Percentiles rank a stretch among this genome's conserved stretches.
Evolutionary conservation across 2,113 vertebrate genomes (phyloP).

Genomic region (Lethenteron reissneri): DNA sequence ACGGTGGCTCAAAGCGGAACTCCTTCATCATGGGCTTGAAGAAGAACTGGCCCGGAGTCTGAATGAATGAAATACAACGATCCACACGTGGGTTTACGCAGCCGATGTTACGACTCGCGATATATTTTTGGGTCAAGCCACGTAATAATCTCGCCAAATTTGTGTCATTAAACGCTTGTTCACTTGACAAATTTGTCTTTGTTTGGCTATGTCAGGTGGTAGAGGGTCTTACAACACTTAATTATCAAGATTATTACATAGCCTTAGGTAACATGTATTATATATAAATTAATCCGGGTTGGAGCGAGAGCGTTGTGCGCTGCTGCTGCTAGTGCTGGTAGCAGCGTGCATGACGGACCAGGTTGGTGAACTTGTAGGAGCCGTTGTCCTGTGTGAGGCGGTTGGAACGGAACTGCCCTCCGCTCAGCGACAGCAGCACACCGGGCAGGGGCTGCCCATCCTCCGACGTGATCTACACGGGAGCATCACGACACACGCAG

Average conservation of each 20-base stretch:
- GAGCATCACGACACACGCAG: no score
- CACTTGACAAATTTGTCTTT: no score
- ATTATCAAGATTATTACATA: no score
- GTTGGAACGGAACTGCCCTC: conserved; percentile 79
- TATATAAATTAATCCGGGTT: no score
- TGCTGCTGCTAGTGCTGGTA: no score
- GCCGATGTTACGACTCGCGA: not conserved
- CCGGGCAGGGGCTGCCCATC: conserved; percentile 61
- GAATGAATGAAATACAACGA: conserved; percentile 10
- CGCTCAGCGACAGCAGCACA: conserved; percentile 81
- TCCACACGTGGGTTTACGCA: no score
- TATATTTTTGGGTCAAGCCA: not conserved
- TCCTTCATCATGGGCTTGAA: conserved; percentile 99
- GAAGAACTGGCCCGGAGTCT: conserved; percentile 96
- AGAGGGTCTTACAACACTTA: no score
- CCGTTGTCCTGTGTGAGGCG: conserved; percentile 77
- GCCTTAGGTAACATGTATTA: no score
- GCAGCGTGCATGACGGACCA: conserved; percentile 27
- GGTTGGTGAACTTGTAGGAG: conserved; percentile 67
- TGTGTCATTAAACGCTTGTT: no score
- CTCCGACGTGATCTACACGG: conserved; percentile 52
- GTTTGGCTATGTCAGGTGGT: no score
- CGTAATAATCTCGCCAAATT: no score
- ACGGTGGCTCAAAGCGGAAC: conserved; percentile 76
- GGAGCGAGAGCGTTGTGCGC: no score